Conservation (phyloP, 1,140 invertebrate genomes). For the Phortica variegata region DNA sequence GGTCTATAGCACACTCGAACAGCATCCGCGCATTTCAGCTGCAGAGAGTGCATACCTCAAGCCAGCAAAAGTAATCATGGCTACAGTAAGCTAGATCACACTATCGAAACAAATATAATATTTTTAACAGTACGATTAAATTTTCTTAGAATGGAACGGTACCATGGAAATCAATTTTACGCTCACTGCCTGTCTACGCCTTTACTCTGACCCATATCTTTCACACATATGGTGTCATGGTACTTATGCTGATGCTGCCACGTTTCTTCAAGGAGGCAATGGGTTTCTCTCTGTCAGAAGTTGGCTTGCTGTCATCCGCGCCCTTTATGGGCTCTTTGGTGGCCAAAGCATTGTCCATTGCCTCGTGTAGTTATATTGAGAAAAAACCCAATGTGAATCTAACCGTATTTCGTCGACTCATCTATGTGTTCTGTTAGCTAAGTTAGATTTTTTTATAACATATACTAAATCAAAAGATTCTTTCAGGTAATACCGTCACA, state of each 20-base stretch:
- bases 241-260: slow-evolving; percentile 30
- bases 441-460: not conserved
- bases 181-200: slow-evolving; percentile 26
- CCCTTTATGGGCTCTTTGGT: slow-evolving; percentile 35
- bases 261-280: slow-evolving; percentile 44
- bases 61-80: too few species aligned
- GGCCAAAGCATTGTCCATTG: slow-evolving; percentile 33
- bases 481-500: slow-evolving; percentile 23
- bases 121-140: not conserved
- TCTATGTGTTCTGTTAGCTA: slow-evolving; percentile 36
- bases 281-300: slow-evolving; percentile 28
- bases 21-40: slow-evolving; percentile 37
- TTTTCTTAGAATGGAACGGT: slow-evolving; percentile 12
- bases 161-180: slow-evolving; percentile 37
- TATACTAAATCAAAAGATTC: not conserved
- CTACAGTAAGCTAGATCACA: too few species aligned
- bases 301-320: slow-evolving; percentile 33
- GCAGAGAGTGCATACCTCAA: slow-evolving; percentile 31
- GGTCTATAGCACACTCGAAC: slow-evolving; percentile 34
- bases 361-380: slow-evolving; percentile 29
- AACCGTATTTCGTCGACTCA: slow-evolving; percentile 27
- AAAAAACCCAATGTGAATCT: slow-evolving; percentile 12
- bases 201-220: slow-evolving; percentile 46
- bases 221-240: slow-evolving; percentile 37
- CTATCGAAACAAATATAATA: slow-evolving; percentile 15